Evolutionary conservation across 2,797 vertebrate genomes (phyloP), one percentile per base, ranked within the genome.

Genomic region (Chaenodraco wilsoni): DNA sequence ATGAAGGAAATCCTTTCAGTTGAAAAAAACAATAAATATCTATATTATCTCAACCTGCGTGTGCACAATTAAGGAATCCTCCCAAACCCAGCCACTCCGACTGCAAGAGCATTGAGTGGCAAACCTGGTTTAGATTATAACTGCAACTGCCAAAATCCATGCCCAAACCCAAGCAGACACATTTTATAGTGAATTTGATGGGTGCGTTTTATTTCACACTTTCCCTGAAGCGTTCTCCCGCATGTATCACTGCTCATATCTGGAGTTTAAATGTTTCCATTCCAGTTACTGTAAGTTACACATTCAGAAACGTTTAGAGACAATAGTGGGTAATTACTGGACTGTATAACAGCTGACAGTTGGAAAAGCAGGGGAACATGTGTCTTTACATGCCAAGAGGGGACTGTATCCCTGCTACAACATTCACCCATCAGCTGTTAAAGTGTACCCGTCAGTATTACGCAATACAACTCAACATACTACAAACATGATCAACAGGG

Each of bases 51-150:
- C 17, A 3, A 76, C 56, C 74, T 74, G 37, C 27, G 9, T 61
- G 33, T 7, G 37, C 67, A 84, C 31, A 44, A 56, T 11, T 58
- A 55, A 85, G 33, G 48, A 76, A 65, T 72, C 81, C 70, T 76
- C 76, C 74, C 50, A 70, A 63, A 27, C 61, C 65, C 51, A 27
- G 27, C 27, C 57, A 71, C 76, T 79, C 65, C 33, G 48, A 76
- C 57, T 79, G 48, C 44, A 65, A 80, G 21, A 78, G 48, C 43
- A 49, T 45, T 2, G 27, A 84, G 70, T 61, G 72, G 54, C 65
- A 86, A 86, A 84, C 90, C 79, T 88, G 87, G 77, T 82, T 89
- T 78, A 44, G 40, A 87, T 87, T 86, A 79, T 23, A 79, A 84
- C 65, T 77, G 69, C 78, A 82, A 75, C 23, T 83, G 81, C 81